Evolutionary conservation across 2,888 invertebrate genomes (phyloP), one percentile per base, ranked within the genome.

Genomic region (Ernsta delagoae): DNA sequence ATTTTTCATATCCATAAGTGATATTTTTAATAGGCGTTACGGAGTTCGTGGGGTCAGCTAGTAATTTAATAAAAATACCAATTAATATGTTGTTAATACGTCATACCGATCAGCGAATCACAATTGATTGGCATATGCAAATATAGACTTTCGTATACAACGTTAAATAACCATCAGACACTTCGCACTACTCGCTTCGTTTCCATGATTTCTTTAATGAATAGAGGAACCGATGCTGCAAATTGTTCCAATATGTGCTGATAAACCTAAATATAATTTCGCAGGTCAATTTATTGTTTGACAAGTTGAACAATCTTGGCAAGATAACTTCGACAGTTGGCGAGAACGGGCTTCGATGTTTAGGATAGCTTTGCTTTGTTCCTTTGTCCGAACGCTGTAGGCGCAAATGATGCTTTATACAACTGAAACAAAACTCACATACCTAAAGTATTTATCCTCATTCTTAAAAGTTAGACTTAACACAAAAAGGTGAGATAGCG

Each of bases 251-350:
- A 34, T 56, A 56, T 50, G 50, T 56, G 31, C 54, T 16, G 36
- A 63, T 24, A n/a, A 64, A n/a, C 31, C 11, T 0, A 34, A 34
- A 34, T 34, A 34, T 56, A 31, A 56, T 31, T 34, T 56, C n/a
- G n/a, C 34, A 62, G 36, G 9, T 65, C 36, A 65, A 57, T 64
- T 54, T 66, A 53, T 67, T 36, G 66, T 67, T 67, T 56, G 60
- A 67, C 67, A 67, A 43, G 34, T 36, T 41, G 41, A 16, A 56
- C 53, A 61, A 56, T 65, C 57, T 59, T 48, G 57, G 57, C 34
- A 43, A 36, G 57, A 45, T 34, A 57, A 65, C 65, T 65, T 65
- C 45, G 57, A 34, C 57, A 65, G 57, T 65, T 57, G 56, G 64
- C 56, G 34, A 12, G 43, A 48, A n/a, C 57, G 16, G 56, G 53